Conservation (phyloP, 1,140 invertebrate species). For the Elysia chlorotica region DNA sequence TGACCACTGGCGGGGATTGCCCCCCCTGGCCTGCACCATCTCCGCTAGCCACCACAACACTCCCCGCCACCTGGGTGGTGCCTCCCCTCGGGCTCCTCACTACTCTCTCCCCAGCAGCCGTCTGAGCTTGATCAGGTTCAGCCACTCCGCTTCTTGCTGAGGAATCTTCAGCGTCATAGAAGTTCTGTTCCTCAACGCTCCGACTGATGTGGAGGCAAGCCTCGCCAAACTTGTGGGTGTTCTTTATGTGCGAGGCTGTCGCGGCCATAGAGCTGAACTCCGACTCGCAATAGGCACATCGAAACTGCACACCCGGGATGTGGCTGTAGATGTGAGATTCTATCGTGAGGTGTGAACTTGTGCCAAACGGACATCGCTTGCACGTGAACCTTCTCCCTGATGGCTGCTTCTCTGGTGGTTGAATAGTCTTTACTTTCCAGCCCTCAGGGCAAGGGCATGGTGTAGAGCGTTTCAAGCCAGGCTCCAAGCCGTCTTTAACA, state of each 20-base stretch:
- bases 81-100: not conserved
- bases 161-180: constrained; percentile 27
- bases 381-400: constrained; percentile 25
- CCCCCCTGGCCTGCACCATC: not conserved
- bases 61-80: too few species aligned
- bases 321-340: constrained; percentile 43
- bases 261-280: constrained; percentile 31
- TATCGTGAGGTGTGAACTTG: constrained; percentile 30
- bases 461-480: not conserved
- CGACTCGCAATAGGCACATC: constrained; percentile 36
- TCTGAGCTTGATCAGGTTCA: not conserved
- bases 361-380: constrained; percentile 35
- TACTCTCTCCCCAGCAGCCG: not conserved
- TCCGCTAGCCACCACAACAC: too few species aligned
- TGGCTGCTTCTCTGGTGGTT: not conserved
- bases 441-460: not conserved
- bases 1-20: constrained; percentile 34
- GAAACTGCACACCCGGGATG: constrained; percentile 38
- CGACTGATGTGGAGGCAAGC: constrained; percentile 31
- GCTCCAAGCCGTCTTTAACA: not conserved
- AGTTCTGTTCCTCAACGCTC: constrained; percentile 31
- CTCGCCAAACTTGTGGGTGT: constrained; percentile 32
- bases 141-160: not conserved
- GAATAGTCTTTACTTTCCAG: constrained; percentile 14
- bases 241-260: constrained; percentile 34